Evolutionary conservation across 2,888 invertebrate genomes (phyloP).

Genomic region (Busseola fusca): DNA sequence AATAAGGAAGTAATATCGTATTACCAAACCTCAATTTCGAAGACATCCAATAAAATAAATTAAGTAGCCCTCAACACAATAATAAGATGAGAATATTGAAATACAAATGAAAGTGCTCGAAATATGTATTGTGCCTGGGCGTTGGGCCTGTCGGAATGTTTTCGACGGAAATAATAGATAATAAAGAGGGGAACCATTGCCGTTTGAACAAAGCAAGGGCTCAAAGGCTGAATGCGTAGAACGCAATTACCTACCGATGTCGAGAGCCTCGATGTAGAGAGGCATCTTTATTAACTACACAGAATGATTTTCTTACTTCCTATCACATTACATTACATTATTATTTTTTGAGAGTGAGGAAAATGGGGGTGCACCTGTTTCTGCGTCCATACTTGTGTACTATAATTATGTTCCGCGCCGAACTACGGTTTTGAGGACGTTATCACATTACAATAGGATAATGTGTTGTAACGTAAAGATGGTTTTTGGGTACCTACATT

Average conservation of each 20-base stretch:
- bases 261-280: constrained; percentile 59
- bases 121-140: constrained; percentile 69
- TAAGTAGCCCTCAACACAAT: constrained; percentile 38
- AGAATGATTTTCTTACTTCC: constrained; percentile 25
- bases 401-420: background rate
- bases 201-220: constrained; percentile 76
- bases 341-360: background rate
- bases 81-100: constrained; percentile 67
- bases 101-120: constrained; percentile 64
- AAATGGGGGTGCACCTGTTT: background rate
- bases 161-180: constrained; percentile 74
- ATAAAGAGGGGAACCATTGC: constrained; percentile 71
- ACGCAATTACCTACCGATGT: constrained; percentile 78
- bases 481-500: no score
- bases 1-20: background rate
- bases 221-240: constrained; percentile 75
- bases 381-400: background rate
- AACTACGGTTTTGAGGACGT: background rate
- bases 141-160: constrained; percentile 69
- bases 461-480: background rate
- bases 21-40: constrained; percentile 12
- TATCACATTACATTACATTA: constrained; percentile 10
- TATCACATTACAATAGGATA: constrained; percentile 1
- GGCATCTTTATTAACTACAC: constrained; percentile 65
- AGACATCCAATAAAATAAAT: constrained; percentile 35